These are phyloP conservation scores for Trichonephila clavipes DNA, from an alignment of 1,140 invertebrate genomes.

Conservation along the genomic window DNA sequence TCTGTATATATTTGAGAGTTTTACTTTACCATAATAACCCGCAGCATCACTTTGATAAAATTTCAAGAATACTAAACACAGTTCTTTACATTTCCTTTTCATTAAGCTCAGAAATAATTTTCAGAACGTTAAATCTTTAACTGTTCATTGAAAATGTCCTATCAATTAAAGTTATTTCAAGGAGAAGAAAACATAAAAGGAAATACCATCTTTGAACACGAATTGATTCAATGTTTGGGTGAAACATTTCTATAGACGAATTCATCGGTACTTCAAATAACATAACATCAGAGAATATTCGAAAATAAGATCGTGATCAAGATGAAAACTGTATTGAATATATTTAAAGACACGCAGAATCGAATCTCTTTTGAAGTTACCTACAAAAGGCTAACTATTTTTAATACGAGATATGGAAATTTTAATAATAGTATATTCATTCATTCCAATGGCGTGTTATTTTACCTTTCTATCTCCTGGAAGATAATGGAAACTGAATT, in stretches of 20 bases:
- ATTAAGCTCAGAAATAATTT: no score
- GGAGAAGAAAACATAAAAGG: no score
- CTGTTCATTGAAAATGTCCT: no score
- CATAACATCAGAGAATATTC: background rate
- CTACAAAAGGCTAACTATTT: background rate
- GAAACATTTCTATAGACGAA: background rate
- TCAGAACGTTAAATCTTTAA: no score
- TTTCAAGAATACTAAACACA: no score
- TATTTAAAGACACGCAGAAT: background rate
- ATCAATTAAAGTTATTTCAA: no score
- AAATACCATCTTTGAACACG: no score
- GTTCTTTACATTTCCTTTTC: no score
- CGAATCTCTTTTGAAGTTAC: background rate
- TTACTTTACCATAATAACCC: no score
- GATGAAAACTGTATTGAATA: background rate
- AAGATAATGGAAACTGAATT: background rate
- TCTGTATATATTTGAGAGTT: no score
- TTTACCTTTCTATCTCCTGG: background rate
- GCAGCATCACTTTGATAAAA: no score
- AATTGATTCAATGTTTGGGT: no score
- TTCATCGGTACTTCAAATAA: background rate
- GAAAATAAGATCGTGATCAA: background rate
- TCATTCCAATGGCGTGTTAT: background rate
- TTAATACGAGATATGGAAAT: background rate
- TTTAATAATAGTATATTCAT: background rate